Percentiles rank a stretch among this genome's conserved stretches.
Evolutionary conservation across 2,113 vertebrate species (phyloP).

Genomic region (Anser brachyrhynchus): DNA sequence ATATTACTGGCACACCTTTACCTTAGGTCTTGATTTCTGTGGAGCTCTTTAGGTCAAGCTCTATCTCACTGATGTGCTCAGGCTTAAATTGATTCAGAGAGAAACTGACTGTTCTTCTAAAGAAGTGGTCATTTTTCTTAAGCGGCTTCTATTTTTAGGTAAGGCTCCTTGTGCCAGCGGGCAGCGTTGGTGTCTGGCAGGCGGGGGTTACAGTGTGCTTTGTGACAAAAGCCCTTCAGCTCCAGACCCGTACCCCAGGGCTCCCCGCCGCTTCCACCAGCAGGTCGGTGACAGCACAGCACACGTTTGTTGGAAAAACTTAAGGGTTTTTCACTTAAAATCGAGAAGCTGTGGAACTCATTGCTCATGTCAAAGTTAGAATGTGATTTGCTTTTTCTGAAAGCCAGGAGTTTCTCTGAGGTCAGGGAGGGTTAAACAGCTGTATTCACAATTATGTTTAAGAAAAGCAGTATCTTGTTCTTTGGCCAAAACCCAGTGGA

Average conservation of each 20-base stretch:
- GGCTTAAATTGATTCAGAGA: constrained; percentile 61
- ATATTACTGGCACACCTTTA: constrained; percentile 33
- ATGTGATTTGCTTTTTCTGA: background rate
- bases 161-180: constrained; percentile 14
- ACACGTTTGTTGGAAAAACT: background rate
- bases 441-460: background rate
- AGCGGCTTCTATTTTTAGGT: constrained; percentile 60
- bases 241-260: background rate
- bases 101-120: constrained; percentile 53
- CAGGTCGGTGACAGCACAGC: background rate
- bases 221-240: background rate
- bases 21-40: constrained; percentile 54
- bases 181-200: constrained; percentile 5
- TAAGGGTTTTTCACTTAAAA: too few relatives aligned
- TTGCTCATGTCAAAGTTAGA: background rate
- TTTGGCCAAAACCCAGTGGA: background rate
- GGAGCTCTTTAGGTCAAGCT: constrained; percentile 63
- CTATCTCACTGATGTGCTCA: constrained; percentile 34
- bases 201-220: background rate
- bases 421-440: background rate
- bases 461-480: background rate
- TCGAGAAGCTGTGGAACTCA: too few relatives aligned
- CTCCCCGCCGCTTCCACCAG: background rate
- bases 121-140: constrained; percentile 64
- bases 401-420: background rate